Evolutionary conservation across 2,888 invertebrate genomes (phyloP).

Genomic region (Eulithis prunata): DNA sequence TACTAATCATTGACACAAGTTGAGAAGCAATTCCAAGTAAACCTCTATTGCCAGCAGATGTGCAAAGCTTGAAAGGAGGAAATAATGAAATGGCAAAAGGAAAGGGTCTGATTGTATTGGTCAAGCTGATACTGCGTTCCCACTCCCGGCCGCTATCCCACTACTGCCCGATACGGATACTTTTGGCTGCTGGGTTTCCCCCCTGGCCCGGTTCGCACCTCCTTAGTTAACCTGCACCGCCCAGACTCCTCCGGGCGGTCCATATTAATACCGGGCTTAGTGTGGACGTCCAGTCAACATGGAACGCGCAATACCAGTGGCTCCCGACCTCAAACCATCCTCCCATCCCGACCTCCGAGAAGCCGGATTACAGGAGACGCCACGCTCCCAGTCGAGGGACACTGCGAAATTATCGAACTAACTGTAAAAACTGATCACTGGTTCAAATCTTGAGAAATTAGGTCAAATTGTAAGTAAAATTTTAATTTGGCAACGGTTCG

Average conservation of each 20-base stretch:
- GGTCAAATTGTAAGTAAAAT: not conserved
- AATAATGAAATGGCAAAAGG: constrained; percentile 61
- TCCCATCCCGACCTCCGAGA: constrained; percentile 95
- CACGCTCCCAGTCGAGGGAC: constrained; percentile 92
- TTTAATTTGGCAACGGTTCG: constrained; percentile 10
- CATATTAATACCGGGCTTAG: constrained; percentile 99
- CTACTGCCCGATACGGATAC: constrained; percentile 99
- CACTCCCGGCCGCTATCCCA: constrained; percentile 99
- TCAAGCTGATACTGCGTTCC: constrained; percentile 94
- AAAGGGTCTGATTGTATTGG: constrained; percentile 81
- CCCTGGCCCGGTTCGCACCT: constrained; percentile 99
- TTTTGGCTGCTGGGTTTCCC: constrained; percentile 99
- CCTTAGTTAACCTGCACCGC: constrained; percentile 93
- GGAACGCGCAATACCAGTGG: constrained; percentile 73
- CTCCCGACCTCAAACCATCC: constrained; percentile 94
- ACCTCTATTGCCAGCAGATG: not conserved
- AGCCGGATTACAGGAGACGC: constrained; percentile 99
- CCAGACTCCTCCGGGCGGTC: constrained; percentile 92
- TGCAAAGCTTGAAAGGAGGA: not conserved
- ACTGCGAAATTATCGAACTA: constrained; percentile 45
- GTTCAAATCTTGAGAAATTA: constrained; percentile 45
- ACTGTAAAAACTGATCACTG: constrained; percentile 12
- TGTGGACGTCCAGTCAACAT: constrained; percentile 95
- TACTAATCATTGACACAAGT: no score
- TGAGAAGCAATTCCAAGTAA: not conserved